Evolutionary conservation across 2,888 invertebrate genomes (phyloP).

Genomic region (Pristionchus japonicus): DNA sequence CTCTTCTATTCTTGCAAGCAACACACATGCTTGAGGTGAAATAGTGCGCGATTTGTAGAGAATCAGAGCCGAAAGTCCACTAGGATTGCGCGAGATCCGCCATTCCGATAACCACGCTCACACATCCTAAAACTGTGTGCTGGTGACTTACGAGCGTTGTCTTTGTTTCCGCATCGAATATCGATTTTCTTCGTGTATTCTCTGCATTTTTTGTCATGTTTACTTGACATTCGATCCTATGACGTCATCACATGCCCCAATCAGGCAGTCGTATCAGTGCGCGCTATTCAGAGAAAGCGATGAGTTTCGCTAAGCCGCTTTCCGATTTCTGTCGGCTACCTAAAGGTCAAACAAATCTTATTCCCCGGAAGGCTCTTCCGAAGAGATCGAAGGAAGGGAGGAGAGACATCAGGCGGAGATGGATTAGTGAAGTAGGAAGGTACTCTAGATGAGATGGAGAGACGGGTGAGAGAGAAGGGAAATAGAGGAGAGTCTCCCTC

Average conservation of each 20-base stretch:
- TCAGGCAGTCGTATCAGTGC: background rate
- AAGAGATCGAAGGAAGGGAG: background rate
- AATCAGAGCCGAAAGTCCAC: background rate
- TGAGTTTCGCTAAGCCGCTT: background rate
- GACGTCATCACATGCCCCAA: background rate
- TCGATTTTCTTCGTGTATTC: background rate
- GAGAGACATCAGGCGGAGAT: background rate
- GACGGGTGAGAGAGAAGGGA: background rate
- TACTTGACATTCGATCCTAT: background rate
- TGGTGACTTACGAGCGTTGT: conserved; percentile 1
- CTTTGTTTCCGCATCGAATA: background rate
- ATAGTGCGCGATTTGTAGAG: background rate
- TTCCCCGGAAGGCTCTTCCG: conserved; percentile 29
- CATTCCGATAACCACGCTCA: background rate
- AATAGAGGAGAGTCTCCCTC: background rate
- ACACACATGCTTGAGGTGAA: background rate
- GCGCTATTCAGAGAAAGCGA: background rate
- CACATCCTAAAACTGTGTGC: background rate
- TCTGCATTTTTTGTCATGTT: background rate
- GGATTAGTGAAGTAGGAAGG: background rate
- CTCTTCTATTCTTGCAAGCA: background rate
- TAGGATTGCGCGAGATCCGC: background rate
- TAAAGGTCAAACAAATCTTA: background rate
- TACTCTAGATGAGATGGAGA: conserved; percentile 1
- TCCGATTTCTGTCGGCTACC: background rate